A percentile compares a stretch with the other conserved stretches of the same genome.
Evolutionary conservation across 1,140 invertebrate genomes (phyloP).

Genomic region (Hypothenemus hampei): DNA sequence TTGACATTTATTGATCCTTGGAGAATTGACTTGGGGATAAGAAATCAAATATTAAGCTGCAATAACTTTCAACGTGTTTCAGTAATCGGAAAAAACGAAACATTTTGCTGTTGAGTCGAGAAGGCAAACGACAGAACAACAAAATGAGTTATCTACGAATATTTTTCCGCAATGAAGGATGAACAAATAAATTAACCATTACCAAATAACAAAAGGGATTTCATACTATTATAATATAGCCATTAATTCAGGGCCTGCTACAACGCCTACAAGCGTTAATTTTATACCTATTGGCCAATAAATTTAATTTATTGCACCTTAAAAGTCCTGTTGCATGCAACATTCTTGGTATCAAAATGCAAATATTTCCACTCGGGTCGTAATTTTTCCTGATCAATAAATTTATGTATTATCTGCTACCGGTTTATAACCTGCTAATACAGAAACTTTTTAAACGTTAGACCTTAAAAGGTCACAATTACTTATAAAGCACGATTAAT

Average conservation of each 20-base stretch:
- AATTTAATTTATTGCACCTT: conserved; percentile 23
- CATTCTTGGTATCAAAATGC: conserved; percentile 25
- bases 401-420: conserved; percentile 14
- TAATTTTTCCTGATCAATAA: conserved; percentile 22
- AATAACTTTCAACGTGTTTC: conserved; percentile 18
- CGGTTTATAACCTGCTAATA: conserved; percentile 1
- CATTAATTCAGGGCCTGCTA: conserved; percentile 7
- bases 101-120: too few relatives aligned
- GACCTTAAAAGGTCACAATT: too few relatives aligned
- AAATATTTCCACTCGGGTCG: conserved; percentile 17
- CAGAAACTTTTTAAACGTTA: too few relatives aligned
- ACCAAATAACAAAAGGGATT: too few relatives aligned
- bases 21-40: conserved; percentile 10
- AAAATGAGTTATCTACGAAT: too few relatives aligned
- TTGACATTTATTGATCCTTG: conserved; percentile 15
- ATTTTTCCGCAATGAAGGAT: too few relatives aligned
- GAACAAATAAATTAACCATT: too few relatives aligned
- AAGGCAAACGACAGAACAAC: too few relatives aligned
- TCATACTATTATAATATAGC: too few relatives aligned
- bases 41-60: conserved; percentile 21
- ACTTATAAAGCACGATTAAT: too few relatives aligned
- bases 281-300: conserved; percentile 23
- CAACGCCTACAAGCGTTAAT: conserved; percentile 22
- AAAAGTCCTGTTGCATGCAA: conserved; percentile 21
- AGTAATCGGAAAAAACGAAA: conserved; percentile 3